These are phyloP conservation scores for Homarus gammarus DNA, from an alignment of 2,888 invertebrate species.

Conservation along the genomic window DNA sequence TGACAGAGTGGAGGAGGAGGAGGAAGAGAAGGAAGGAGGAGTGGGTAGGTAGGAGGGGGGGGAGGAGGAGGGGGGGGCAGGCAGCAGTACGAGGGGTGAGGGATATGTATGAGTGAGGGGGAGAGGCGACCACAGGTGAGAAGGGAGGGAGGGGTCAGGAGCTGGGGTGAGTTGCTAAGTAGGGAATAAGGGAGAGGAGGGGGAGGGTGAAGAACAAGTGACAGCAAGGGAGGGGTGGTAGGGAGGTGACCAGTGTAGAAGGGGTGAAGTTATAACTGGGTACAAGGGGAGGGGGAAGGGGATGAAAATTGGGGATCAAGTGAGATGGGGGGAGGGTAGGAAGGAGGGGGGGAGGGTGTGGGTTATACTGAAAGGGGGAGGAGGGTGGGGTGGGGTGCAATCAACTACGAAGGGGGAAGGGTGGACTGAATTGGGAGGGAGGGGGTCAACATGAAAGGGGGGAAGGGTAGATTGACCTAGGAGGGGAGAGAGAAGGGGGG, in stretches of 20 bases:
- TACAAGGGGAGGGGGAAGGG: conserved; percentile 39
- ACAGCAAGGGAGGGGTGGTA: background rate
- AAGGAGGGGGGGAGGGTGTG: conserved; percentile 20
- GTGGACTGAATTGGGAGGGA: background rate
- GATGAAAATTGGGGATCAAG: conserved; percentile 38
- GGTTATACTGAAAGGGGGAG: no score
- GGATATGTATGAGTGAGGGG: background rate
- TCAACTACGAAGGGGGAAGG: conserved; percentile 18
- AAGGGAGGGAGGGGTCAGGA: conserved; percentile 9
- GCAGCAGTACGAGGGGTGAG: background rate
- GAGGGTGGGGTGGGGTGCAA: conserved; percentile 15
- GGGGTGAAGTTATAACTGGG: background rate
- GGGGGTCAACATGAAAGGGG: background rate
- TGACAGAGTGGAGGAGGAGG: background rate
- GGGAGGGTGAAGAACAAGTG: background rate
- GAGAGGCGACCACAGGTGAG: background rate
- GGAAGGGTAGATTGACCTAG: background rate
- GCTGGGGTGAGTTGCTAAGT: background rate
- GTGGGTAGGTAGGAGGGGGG: background rate
- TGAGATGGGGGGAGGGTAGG: conserved; percentile 28
- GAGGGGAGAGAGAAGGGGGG: background rate
- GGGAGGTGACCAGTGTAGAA: background rate
- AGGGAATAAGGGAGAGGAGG: background rate
- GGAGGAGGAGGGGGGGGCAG: background rate
- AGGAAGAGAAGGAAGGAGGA: background rate